Conservation (phyloP, 2,113 vertebrate genomes). For the Rhinoderma darwinii region DNA sequence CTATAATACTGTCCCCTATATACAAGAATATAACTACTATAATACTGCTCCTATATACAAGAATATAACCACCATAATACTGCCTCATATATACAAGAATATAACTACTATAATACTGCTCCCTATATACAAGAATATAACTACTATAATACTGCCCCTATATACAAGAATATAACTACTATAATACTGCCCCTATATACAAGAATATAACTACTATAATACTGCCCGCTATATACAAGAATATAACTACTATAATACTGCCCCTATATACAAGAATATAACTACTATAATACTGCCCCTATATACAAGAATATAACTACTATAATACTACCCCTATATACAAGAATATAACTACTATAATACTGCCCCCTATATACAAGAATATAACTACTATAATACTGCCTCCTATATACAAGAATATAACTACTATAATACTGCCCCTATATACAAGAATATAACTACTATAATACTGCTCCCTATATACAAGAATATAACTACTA, state of each 20-base stretch:
- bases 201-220: constrained; percentile 7
- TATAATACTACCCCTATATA: too few relatives aligned
- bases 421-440: too few relatives aligned
- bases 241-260: constrained; percentile 2
- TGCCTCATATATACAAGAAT: not conserved
- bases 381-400: too few relatives aligned
- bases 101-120: constrained; percentile 5
- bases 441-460: too few relatives aligned
- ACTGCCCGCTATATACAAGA: not conserved
- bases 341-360: too few relatives aligned
- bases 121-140: constrained; percentile 7
- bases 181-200: not conserved
- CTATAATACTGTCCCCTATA: not conserved
- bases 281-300: constrained; percentile 2
- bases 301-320: too few relatives aligned
- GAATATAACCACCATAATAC: not conserved
- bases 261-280: not conserved
- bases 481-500: too few relatives aligned
- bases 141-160: constrained; percentile 6
- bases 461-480: too few relatives aligned
- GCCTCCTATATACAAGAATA: too few relatives aligned
- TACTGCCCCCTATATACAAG: too few relatives aligned
- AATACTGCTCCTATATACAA: not conserved
- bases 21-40: constrained; percentile 6
- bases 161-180: constrained; percentile 3